Conservation (phyloP, 2,888 invertebrate species). For the Agrochola lychnidis region DNA sequence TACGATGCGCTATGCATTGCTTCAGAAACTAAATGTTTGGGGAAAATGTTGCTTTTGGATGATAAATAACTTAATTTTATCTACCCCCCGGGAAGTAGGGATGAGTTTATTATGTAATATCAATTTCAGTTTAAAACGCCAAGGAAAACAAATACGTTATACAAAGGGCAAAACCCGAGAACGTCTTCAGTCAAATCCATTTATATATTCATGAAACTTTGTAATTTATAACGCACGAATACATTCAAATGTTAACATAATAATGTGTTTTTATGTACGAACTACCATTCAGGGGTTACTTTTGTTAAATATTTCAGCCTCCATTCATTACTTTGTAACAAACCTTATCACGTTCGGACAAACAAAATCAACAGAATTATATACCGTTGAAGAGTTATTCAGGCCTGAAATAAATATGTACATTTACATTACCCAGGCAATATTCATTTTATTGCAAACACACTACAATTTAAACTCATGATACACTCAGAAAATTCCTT, state of each 20-base stretch:
- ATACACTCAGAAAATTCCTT: neutral
- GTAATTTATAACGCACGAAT: conserved; percentile 26
- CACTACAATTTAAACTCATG: conserved; percentile 1
- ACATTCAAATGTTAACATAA: conserved; percentile 33
- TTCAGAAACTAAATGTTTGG: conserved; percentile 19
- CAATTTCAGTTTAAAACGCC: neutral
- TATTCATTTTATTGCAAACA: neutral
- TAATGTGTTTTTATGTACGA: conserved; percentile 28
- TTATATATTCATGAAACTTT: conserved; percentile 31
- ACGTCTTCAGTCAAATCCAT: neutral
- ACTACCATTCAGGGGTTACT: conserved; percentile 31
- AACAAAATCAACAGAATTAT: conserved; percentile 11
- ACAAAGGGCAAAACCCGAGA: neutral
- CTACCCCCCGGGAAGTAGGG: neutral
- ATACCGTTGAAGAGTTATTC: neutral
- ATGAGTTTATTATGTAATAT: neutral
- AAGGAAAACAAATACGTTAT: neutral
- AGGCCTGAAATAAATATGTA: neutral
- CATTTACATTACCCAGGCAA: neutral
- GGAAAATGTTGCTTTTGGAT: neutral
- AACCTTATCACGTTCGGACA: conserved; percentile 17
- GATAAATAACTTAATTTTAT: neutral
- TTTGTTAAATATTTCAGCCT: conserved; percentile 19
- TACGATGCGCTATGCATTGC: conserved; percentile 35
- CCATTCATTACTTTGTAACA: conserved; percentile 26